Conservation (phyloP, 2,113 vertebrate genomes). For the Lampris megalopsis region DNA sequence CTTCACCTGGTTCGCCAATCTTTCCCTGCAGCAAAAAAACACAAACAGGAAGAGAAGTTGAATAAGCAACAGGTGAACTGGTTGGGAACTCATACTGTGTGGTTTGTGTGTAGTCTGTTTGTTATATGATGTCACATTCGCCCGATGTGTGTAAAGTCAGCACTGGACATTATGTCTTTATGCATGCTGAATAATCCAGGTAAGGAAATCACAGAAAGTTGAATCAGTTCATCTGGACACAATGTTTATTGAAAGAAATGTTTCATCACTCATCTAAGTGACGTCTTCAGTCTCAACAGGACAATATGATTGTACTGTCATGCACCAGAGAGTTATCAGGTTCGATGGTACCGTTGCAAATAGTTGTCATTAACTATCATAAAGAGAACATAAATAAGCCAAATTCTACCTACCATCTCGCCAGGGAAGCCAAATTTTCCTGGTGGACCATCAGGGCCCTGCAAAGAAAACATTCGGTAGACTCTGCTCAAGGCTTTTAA, state of each 20-base stretch:
- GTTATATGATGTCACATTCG: too few species aligned
- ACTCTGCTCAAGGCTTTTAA: slow-evolving; percentile 5
- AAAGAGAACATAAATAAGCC: slow-evolving; percentile 22
- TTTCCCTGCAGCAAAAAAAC: slow-evolving; percentile 84
- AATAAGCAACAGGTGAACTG: neutral
- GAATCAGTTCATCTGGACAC: too few species aligned
- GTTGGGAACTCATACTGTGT: neutral
- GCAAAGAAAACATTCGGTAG: slow-evolving; percentile 44
- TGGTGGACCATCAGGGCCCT: slow-evolving; percentile 88
- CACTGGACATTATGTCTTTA: too few species aligned
- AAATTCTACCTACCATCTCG: slow-evolving; percentile 83
- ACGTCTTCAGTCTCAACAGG: too few species aligned
- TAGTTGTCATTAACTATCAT: neutral
- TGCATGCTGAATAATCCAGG: too few species aligned
- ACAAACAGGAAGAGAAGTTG: slow-evolving; percentile 11
- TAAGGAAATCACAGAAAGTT: too few species aligned
- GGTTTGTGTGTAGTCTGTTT: too few species aligned
- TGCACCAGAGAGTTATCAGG: neutral
- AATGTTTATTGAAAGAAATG: too few species aligned
- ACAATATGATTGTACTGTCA: neutral
- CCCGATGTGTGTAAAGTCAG: too few species aligned
- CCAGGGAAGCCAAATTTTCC: slow-evolving; percentile 89
- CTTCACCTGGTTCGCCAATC: slow-evolving; percentile 88
- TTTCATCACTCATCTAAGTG: too few species aligned
- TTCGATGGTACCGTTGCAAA: neutral